Evolutionary conservation across 2,888 invertebrate species (phyloP).

Genomic region (Anthophora plumipes): DNA sequence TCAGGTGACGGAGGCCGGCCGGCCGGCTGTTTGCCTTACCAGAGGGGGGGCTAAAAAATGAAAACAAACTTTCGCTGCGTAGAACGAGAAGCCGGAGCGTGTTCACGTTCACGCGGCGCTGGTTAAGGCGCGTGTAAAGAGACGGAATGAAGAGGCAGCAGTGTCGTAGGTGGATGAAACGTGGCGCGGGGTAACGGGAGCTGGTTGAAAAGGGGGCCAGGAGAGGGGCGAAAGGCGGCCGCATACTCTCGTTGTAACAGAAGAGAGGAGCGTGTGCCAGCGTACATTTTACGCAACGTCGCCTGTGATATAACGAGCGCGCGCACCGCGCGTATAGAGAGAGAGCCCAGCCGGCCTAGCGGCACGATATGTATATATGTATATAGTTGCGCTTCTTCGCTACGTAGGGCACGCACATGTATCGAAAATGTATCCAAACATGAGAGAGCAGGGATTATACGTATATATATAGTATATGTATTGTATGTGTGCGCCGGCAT

Average conservation of each 20-base stretch:
- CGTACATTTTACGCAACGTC: conserved; percentile 75
- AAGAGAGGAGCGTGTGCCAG: conserved; percentile 61
- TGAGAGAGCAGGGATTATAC: conserved; percentile 10
- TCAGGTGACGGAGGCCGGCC: background rate
- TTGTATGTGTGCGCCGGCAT: conserved; percentile 11
- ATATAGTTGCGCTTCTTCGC: background rate
- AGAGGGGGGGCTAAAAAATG: conserved; percentile 39
- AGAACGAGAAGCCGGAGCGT: conserved; percentile 50
- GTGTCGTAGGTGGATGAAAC: conserved; percentile 32
- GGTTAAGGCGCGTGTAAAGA: conserved; percentile 54
- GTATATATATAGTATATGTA: no score
- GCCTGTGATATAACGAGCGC: conserved; percentile 74
- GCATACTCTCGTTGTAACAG: conserved; percentile 63
- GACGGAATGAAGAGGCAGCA: conserved; percentile 37
- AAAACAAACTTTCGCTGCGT: conserved; percentile 71
- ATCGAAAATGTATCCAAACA: conserved; percentile 29
- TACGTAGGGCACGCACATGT: conserved; percentile 48
- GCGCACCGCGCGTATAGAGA: conserved; percentile 4
- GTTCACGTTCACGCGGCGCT: conserved; percentile 38
- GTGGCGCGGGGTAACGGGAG: conserved; percentile 44
- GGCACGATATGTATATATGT: no score
- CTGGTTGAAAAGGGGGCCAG: conserved; percentile 64
- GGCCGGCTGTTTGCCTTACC: background rate
- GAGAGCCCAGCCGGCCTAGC: conserved; percentile 1
- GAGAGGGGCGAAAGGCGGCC: conserved; percentile 76